Base-by-base conservation (phyloP, 1,140 invertebrate species). In the Listronotus oregonensis region DNA sequence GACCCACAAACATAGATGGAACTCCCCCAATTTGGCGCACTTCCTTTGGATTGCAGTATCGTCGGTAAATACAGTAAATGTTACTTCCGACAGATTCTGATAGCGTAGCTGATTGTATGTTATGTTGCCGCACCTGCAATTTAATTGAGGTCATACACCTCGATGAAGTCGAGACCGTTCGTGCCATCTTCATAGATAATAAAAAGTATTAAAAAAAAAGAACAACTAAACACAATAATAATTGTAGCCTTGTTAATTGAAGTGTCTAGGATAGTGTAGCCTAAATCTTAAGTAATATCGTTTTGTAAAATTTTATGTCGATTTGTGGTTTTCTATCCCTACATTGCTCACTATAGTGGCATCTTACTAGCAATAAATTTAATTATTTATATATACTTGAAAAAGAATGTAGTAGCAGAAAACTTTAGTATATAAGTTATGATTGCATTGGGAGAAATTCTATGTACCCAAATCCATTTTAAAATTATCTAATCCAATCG, bases 11-110 rank as follows among this genome's bases (percentile, higher is more conserved):
- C 31, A 59, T 32, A 59, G 31, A 37, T 47, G 44, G 56, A 32
- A 47, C 40, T 59, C 43, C 21, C 56, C 56, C 17, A 46, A 59
- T 59, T 49, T 40, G 43, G n/a, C 34, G n/a, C 21, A 59, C 56
- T 59, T 59, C 56, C 56, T 59, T 59, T 37, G 32, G 44, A 59
- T 47, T 18, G 17, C 12, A 56, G 37, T 14, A 27, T 18, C 34
- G 8, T 18, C 32, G 27, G n/a, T 49, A 59, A 47, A 59, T 59
- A 59, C 44, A 9, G 43, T 59, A 59, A 59, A 59, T 47, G 56
- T 47, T 17, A 59, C 56, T 59, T 59, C 56, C 56, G 56, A 59
- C 44, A 27, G 18, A 18, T 56, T 31, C 39, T 18, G 12, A 34
- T 56, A 42, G 54, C 14, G 54, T 56, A 44, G 32, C 34, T 14